A percentile compares a stretch with the other conserved stretches of the same genome.
Evolutionary conservation across 2,113 vertebrate species (phyloP).

Genomic region (Prionailurus viverrinus): DNA sequence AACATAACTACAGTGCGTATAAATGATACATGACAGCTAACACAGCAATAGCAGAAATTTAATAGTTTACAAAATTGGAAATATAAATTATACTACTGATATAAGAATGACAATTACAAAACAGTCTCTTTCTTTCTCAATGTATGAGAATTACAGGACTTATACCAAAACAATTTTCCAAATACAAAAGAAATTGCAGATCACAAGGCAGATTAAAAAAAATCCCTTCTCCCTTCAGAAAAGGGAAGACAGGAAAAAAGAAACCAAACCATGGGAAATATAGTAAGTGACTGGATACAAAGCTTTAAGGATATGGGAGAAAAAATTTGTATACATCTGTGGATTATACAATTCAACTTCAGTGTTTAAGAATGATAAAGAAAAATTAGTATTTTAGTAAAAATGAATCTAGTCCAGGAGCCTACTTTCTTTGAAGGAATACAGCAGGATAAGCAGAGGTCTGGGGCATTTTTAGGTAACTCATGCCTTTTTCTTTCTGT

Average conservation of each 20-base stretch:
- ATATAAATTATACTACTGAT: slow-evolving; percentile 16
- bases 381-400: slow-evolving; percentile 8
- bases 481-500: slow-evolving; percentile 19
- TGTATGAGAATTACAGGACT: not conserved
- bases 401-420: not conserved
- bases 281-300: slow-evolving; percentile 29
- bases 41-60: not conserved
- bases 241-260: slow-evolving; percentile 47
- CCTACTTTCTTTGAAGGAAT: not conserved
- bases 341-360: slow-evolving; percentile 8
- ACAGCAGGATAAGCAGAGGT: not conserved
- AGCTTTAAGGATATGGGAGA: not conserved
- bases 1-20: not conserved
- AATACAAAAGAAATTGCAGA: slow-evolving; percentile 45
- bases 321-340: not conserved
- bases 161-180: slow-evolving; percentile 33
- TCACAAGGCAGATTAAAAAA: not conserved
- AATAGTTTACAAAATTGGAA: slow-evolving; percentile 14
- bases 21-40: not conserved
- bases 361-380: not conserved
- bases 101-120: slow-evolving; percentile 46
- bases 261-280: slow-evolving; percentile 33
- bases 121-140: not conserved
- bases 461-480: not conserved
- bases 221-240: slow-evolving; percentile 41